phyloP scores from a whole-genome alignment of 2,888 invertebrate species.

The Drosophila quinaria region DNA sequence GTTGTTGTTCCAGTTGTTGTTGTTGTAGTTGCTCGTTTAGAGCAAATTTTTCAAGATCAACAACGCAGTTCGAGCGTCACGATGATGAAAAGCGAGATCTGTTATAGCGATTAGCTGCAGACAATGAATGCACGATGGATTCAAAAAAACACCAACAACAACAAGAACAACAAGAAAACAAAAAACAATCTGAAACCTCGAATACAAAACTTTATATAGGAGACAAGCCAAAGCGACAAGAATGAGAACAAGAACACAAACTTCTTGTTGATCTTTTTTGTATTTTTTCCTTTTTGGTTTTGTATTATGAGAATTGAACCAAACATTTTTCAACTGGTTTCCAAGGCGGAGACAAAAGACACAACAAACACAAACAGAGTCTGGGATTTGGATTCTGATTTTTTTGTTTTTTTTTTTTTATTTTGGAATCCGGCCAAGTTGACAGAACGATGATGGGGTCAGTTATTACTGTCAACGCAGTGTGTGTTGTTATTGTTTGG shows the following conservation, averaged over 20 bases:
- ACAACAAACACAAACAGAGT: conserved; percentile 60
- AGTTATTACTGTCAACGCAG: conserved; percentile 70
- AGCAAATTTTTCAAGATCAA: conserved; percentile 79
- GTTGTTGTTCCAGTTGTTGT: conserved; percentile 24
- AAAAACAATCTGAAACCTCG: conserved; percentile 42
- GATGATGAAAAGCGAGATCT: conserved; percentile 81
- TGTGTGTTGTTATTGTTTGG: conserved; percentile 61
- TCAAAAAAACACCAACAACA: conserved; percentile 34
- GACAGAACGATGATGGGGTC: conserved; percentile 46
- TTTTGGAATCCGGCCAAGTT: conserved; percentile 26
- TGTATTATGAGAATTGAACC: conserved; percentile 76
- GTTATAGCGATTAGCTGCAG: conserved; percentile 70
- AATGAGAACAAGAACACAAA: conserved; percentile 79
- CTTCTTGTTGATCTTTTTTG: conserved; percentile 51
- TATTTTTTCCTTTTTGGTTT: conserved; percentile 26
- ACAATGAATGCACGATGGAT: conserved; percentile 80
- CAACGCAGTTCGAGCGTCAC: conserved; percentile 77
- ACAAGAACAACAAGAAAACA: conserved; percentile 23
- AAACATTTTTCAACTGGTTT: conserved; percentile 72
- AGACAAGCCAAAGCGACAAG: conserved; percentile 63
- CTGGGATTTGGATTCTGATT: conserved; percentile 46
- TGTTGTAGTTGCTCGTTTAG: conserved; percentile 38
- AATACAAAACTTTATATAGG: conserved; percentile 54
- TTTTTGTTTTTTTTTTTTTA: conserved; percentile 18
- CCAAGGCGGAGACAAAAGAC: conserved; percentile 66